Conservation (phyloP, 2,113 vertebrate genomes). For the Chionodraco myersi region DNA sequence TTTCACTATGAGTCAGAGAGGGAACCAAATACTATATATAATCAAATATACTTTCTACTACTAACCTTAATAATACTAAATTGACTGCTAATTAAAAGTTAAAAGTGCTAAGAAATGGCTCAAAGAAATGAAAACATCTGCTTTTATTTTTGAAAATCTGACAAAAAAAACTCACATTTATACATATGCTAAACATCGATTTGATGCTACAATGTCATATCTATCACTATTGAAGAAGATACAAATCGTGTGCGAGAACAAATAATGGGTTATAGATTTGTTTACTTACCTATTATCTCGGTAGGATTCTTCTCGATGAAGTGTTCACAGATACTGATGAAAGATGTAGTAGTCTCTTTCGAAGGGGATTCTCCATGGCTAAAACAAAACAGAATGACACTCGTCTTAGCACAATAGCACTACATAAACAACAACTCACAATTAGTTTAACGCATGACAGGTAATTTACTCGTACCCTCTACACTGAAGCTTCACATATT, state of each 20-base stretch:
- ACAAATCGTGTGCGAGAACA: background rate
- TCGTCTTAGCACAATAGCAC: background rate
- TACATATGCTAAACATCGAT: background rate
- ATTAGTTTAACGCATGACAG: background rate
- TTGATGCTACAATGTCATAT: background rate
- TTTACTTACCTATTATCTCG: slow-evolving; percentile 91
- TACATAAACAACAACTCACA: background rate
- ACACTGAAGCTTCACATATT: slow-evolving; percentile 95
- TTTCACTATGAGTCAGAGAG: background rate
- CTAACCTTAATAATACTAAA: background rate
- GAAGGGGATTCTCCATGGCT: slow-evolving; percentile 96
- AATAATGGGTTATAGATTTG: background rate
- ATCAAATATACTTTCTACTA: background rate
- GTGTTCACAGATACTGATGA: slow-evolving; percentile 92
- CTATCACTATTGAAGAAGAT: too few species aligned
- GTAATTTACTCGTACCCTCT: slow-evolving; percentile 88
- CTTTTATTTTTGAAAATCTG: background rate
- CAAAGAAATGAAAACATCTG: background rate
- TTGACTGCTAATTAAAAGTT: background rate
- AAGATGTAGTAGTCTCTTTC: slow-evolving; percentile 89
- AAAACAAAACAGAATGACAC: slow-evolving; percentile 15
- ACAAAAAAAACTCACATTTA: background rate
- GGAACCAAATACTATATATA: background rate
- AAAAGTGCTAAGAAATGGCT: background rate
- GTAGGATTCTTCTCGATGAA: slow-evolving; percentile 94